These are phyloP conservation scores for Leptonema lineaticorne DNA, from an alignment of 1,140 invertebrate genomes.

Conservation along the genomic window DNA sequence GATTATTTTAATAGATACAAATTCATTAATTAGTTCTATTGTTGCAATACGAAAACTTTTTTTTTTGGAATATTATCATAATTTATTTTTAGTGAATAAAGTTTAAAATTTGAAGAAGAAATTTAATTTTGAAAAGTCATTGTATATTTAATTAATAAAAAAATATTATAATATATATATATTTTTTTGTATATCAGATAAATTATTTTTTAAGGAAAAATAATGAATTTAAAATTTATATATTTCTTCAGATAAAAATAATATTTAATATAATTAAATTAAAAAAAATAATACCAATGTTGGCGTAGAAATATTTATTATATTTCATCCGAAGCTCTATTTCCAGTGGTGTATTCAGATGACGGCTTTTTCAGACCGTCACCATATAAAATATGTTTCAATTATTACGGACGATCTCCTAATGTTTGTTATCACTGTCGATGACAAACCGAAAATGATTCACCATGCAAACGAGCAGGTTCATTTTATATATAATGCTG, in stretches of 20 bases:
- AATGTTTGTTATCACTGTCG: neutral
- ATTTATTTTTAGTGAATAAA: neutral
- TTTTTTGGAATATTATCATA: neutral
- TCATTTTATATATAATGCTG: slow-evolving; percentile 29
- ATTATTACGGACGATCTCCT: too few species aligned
- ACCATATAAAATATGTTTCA: neutral
- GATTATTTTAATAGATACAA: neutral
- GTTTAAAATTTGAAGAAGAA: too few species aligned
- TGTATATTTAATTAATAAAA: too few species aligned
- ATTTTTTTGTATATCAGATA: too few species aligned
- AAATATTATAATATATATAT: too few species aligned
- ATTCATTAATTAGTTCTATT: neutral
- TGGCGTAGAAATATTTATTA: slow-evolving; percentile 37
- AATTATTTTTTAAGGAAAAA: too few species aligned
- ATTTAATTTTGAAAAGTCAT: too few species aligned
- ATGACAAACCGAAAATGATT: slow-evolving; percentile 12
- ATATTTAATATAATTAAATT: too few species aligned
- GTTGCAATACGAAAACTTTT: neutral
- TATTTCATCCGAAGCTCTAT: slow-evolving; percentile 40
- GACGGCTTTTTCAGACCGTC: neutral
- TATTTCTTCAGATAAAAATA: too few species aligned
- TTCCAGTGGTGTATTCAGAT: neutral
- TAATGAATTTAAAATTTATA: too few species aligned
- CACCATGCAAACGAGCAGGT: slow-evolving; percentile 17
- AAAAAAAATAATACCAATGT: slow-evolving; percentile 33